Conservation (phyloP, 1,140 invertebrate species). For the Ectropis grisescens region DNA sequence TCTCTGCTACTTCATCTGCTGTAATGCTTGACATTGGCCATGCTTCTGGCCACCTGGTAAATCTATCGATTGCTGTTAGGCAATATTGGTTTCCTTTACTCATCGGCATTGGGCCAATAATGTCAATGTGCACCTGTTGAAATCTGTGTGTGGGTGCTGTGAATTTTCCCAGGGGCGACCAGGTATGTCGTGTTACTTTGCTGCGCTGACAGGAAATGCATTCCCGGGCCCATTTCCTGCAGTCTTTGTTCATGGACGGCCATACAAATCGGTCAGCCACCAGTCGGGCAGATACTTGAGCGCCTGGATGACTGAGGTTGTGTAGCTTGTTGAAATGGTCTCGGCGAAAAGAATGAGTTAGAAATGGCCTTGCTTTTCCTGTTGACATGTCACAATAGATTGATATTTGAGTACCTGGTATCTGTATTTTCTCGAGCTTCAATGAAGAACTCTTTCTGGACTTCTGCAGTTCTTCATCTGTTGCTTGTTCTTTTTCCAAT, state of each 20-base stretch:
- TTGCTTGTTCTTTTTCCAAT: conserved; percentile 1
- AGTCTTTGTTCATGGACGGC: background rate
- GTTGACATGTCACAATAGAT: conserved; percentile 6
- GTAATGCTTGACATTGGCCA: background rate
- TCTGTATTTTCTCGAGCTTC: conserved; percentile 2
- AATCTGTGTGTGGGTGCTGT: background rate
- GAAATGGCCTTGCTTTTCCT: background rate
- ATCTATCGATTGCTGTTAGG: background rate
- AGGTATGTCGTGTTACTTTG: background rate
- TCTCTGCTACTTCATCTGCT: background rate
- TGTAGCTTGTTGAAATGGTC: background rate
- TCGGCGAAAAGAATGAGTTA: background rate
- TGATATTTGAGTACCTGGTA: conserved; percentile 5
- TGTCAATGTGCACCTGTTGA: background rate
- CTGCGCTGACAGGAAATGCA: background rate
- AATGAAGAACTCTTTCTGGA: background rate
- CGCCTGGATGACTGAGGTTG: background rate
- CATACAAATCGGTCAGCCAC: background rate
- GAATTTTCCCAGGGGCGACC: background rate
- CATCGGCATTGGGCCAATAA: background rate
- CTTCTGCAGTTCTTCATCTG: conserved; percentile 3
- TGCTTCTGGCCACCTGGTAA: background rate
- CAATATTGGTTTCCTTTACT: background rate
- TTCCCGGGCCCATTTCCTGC: background rate
- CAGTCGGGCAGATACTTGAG: background rate